These are phyloP conservation scores for Acanthochromis polyacanthus DNA, from an alignment of 2,113 vertebrate genomes.

Conservation along the genomic window DNA sequence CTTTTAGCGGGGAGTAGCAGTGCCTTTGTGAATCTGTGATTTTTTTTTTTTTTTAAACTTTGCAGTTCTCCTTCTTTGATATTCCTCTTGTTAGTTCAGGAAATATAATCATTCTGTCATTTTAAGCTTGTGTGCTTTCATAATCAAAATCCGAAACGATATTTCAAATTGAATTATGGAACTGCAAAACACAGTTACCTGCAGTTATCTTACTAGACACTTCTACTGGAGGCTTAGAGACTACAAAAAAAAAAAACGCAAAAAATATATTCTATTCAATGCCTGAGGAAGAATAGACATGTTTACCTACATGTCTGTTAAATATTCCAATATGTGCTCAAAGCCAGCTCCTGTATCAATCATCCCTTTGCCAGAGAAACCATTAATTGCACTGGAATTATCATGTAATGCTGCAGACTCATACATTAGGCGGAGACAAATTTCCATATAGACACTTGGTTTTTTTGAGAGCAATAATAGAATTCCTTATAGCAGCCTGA, in stretches of 20 bases:
- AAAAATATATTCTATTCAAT: conserved; percentile 1
- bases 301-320: conserved; percentile 45
- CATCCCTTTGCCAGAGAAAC: conserved; percentile 40
- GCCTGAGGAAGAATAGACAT: conserved; percentile 5
- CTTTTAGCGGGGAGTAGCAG: not conserved
- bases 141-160: not conserved
- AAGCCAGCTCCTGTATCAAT: conserved; percentile 65
- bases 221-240: not conserved
- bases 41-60: not conserved
- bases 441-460: conserved; percentile 69
- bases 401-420: conserved; percentile 56
- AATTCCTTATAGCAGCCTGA: conserved; percentile 71
- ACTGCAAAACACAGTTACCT: not conserved
- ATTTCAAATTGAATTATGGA: not conserved
- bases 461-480: conserved; percentile 69
- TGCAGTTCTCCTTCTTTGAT: not conserved
- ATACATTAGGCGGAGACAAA: conserved; percentile 45
- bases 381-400: conserved; percentile 76
- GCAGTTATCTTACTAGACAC: not conserved
- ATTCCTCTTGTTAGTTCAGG: not conserved
- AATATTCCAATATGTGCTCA: conserved; percentile 55
- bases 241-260: not conserved
- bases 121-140: not conserved
- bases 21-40: not conserved
- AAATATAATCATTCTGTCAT: not conserved